These are phyloP conservation scores for Alauda arvensis DNA, from an alignment of 2,797 vertebrate species.

Conservation along the genomic window DNA sequence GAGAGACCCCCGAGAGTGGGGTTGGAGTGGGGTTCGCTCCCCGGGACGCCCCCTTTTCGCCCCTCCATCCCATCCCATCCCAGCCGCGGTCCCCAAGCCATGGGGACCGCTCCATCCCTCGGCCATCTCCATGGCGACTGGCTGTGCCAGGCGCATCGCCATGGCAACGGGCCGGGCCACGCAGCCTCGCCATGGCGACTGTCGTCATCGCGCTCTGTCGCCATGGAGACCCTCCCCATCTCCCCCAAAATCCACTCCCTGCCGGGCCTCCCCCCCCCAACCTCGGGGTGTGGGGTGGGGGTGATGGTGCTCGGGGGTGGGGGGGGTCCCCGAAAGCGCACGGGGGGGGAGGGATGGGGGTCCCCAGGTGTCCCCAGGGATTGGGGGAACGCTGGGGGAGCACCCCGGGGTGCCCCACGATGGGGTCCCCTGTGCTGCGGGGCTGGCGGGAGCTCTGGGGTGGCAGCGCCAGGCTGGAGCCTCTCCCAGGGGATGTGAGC, in stretches of 20 bases:
- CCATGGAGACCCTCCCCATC: constrained; percentile 31
- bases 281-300: not conserved
- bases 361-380: not conserved
- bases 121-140: constrained; percentile 65
- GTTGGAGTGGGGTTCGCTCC: not conserved
- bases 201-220: constrained; percentile 51
- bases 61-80: too few relatives aligned
- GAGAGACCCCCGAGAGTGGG: rapidly evolving
- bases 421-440: rapidly evolving
- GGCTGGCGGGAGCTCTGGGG: rapidly evolving
- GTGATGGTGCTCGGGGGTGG: too few relatives aligned
- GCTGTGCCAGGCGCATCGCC: constrained; percentile 41
- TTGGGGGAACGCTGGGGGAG: not conserved
- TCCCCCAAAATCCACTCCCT: constrained; percentile 3
- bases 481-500: rapidly evolving
- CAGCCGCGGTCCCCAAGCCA: not conserved
- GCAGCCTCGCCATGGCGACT: constrained; percentile 55
- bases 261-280: not conserved
- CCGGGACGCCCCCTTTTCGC: not conserved
- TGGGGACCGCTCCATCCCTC: constrained; percentile 53
- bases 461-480: rapidly evolving
- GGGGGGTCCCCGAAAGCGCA: not conserved
- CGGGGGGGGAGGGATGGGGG: rapidly evolving
- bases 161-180: constrained; percentile 55
- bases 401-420: not conserved